Evolutionary conservation across 1,140 invertebrate species (phyloP).

Genomic region (Zaprionus vittiger): DNA sequence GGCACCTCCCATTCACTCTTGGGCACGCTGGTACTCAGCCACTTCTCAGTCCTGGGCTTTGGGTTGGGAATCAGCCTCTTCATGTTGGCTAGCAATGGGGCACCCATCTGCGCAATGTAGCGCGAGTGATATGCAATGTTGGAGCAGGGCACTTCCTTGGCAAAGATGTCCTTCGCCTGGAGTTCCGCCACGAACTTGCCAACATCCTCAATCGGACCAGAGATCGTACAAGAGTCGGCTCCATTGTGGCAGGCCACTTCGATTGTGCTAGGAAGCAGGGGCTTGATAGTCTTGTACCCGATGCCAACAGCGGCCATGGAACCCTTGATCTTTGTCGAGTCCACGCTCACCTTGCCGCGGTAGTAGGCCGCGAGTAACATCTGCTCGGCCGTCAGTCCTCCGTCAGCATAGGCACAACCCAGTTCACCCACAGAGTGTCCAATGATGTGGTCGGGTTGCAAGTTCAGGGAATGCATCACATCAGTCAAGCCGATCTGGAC

Average conservation of each 20-base stretch:
- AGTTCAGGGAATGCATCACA: constrained; percentile 88
- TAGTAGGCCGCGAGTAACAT: constrained; percentile 93
- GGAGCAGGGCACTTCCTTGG: constrained; percentile 91
- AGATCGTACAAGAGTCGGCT: constrained; percentile 93
- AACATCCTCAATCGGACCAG: constrained; percentile 91
- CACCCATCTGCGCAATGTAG: constrained; percentile 90
- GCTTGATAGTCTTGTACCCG: constrained; percentile 87
- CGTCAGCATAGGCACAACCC: constrained; percentile 96
- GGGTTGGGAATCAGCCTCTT: constrained; percentile 89
- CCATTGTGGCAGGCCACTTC: constrained; percentile 95
- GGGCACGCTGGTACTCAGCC: constrained; percentile 94
- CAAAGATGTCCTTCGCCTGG: constrained; percentile 91
- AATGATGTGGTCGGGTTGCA: constrained; percentile 93
- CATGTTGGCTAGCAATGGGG: constrained; percentile 89
- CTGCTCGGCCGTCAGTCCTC: constrained; percentile 92
- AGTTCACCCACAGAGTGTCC: constrained; percentile 95
- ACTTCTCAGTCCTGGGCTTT: constrained; percentile 89
- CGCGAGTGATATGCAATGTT: constrained; percentile 94
- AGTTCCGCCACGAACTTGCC: constrained; percentile 89
- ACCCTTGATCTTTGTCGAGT: constrained; percentile 90
- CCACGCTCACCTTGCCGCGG: constrained; percentile 92
- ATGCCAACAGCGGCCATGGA: constrained; percentile 94
- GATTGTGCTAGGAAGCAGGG: constrained; percentile 88
- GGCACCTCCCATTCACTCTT: constrained; percentile 90
- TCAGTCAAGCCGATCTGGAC: constrained; percentile 94